These are phyloP conservation scores for Mesocentrotus franciscanus DNA, from an alignment of 53 echinoderm and acorn worm species.

Conservation along the genomic window DNA sequence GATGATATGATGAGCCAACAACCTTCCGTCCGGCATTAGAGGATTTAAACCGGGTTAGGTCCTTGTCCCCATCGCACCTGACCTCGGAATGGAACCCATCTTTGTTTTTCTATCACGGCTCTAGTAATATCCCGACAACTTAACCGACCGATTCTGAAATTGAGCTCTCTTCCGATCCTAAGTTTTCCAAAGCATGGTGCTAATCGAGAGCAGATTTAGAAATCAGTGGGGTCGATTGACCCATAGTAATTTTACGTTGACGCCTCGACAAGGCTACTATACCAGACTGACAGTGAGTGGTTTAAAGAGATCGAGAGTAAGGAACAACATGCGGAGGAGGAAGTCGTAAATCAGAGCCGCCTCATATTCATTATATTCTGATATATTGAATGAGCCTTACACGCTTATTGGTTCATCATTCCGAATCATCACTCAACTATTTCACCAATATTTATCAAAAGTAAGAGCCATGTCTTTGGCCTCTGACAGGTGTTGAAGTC, in stretches of 20 bases:
- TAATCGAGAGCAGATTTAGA: slow-evolving; percentile 12
- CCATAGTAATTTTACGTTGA: background rate
- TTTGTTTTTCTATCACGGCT: slow-evolving; percentile 17
- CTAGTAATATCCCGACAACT: background rate
- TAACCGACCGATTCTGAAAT: background rate
- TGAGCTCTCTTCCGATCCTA: background rate
- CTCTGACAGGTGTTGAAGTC: no score
- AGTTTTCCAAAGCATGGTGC: background rate
- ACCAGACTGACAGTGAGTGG: background rate
- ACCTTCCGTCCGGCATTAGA: background rate
- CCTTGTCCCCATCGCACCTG: slow-evolving; percentile 4
- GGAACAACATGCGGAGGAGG: background rate
- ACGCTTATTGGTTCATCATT: no score
- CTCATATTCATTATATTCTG: no score
- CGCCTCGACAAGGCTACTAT: background rate
- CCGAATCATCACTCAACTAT: no score
- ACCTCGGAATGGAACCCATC: slow-evolving; percentile 1
- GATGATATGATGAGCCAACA: background rate
- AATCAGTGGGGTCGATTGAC: background rate
- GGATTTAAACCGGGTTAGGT: background rate
- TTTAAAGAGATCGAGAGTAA: background rate
- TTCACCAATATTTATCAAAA: no score
- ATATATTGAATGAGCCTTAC: no score
- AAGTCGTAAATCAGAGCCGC: background rate
- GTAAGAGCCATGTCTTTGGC: no score